A percentile compares a stretch with the other conserved stretches of the same genome.
Conservation (phyloP, 2,113 vertebrate genomes). For the Todiramphus chloris region DNA sequence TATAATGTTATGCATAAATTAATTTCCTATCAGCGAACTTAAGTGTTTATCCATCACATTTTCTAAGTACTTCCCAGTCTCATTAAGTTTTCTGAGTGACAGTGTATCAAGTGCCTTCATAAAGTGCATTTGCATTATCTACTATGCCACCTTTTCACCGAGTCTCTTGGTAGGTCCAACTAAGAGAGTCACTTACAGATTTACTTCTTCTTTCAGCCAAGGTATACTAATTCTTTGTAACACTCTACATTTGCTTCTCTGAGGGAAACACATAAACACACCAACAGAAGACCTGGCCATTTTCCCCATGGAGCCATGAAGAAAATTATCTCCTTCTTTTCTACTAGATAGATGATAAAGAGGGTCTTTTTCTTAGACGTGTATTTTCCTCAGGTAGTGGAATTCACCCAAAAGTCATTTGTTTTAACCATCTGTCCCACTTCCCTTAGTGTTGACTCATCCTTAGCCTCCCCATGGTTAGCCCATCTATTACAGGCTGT, state of each 20-base stretch:
- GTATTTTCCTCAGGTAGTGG: constrained; percentile 32
- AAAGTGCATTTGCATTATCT: neutral
- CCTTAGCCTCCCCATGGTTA: constrained; percentile 8
- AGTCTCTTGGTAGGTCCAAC: neutral
- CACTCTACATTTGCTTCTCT: neutral
- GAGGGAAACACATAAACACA: neutral
- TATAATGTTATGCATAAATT: neutral
- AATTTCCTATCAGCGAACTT: neutral
- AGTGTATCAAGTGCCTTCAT: neutral
- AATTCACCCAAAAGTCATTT: constrained; percentile 43
- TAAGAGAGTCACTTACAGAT: neutral
- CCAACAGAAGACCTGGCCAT: neutral
- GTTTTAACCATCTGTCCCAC: constrained; percentile 55
- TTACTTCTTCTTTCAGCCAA: neutral
- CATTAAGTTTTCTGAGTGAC: neutral
- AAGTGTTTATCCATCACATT: constrained; percentile 31
- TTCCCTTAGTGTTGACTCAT: constrained; percentile 49
- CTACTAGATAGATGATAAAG: constrained; percentile 5
- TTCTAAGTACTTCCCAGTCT: neutral
- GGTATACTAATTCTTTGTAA: neutral
- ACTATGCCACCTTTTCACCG: neutral
- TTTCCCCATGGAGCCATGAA: neutral
- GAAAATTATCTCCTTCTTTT: neutral
- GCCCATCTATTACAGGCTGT: constrained; percentile 13
- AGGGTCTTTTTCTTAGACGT: neutral